Percentiles rank a stretch among this genome's conserved stretches.
These are phyloP conservation scores for Uloborus diversus DNA, from an alignment of 1,140 invertebrate species.

Conservation along the genomic window DNA sequence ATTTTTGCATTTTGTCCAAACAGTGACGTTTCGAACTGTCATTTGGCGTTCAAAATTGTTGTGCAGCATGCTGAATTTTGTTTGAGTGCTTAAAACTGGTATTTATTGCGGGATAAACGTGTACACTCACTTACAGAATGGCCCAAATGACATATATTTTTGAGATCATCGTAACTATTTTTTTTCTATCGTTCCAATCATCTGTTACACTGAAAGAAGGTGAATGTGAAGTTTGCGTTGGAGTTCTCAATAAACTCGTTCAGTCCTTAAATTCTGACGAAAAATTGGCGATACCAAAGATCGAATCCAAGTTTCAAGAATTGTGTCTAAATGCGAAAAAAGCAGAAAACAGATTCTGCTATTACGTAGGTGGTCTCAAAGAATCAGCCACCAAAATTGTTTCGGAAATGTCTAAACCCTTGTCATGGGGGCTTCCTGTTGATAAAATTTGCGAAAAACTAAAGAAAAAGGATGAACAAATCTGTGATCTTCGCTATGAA, in stretches of 20 bases:
- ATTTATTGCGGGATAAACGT: no score
- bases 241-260: constrained; percentile 83
- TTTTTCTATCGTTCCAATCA: no score
- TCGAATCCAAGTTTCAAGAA: constrained; percentile 84
- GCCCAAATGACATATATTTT: no score
- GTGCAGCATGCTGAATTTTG: no score
- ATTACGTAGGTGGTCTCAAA: constrained; percentile 95
- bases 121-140: no score
- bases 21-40: no score
- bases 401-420: constrained; percentile 90
- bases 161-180: no score
- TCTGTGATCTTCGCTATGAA: constrained; percentile 96
- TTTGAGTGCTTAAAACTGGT: no score
- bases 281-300: constrained; percentile 78
- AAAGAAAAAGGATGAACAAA: constrained; percentile 91
- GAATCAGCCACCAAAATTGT: constrained; percentile 97
- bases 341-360: constrained; percentile 96
- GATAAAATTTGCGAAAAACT: constrained; percentile 97
- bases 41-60: no score
- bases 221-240: constrained; percentile 77
- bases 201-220: neutral
- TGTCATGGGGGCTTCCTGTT: constrained; percentile 93
- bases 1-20: no score
- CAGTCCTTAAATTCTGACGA: constrained; percentile 76
- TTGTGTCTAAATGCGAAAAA: constrained; percentile 86